These are phyloP conservation scores for Lordiphosa fenestrarum DNA, from an alignment of 2,888 invertebrate species.

Conservation along the genomic window DNA sequence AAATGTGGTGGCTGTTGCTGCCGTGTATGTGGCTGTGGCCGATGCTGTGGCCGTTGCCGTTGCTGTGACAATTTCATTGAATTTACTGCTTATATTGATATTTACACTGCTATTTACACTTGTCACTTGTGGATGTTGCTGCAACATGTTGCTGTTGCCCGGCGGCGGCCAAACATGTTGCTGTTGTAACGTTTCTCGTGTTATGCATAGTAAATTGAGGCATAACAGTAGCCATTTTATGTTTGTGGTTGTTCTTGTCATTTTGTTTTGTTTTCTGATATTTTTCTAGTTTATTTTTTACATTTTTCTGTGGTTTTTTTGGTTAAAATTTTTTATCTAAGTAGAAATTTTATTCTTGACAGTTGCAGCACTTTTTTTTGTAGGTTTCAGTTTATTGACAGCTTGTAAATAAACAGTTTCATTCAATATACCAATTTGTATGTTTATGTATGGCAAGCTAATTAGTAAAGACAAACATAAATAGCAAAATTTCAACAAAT, in stretches of 20 bases:
- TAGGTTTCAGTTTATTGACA: constrained; percentile 44
- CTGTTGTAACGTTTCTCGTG: constrained; percentile 45
- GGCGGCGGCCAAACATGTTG: constrained; percentile 31
- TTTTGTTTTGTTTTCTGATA: constrained; percentile 45
- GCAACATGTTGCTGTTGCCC: constrained; percentile 58
- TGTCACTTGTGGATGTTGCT: constrained; percentile 44
- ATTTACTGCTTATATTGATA: constrained; percentile 66
- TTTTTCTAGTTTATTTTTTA: constrained; percentile 45
- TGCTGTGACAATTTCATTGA: constrained; percentile 71
- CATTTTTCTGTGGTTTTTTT: constrained; percentile 37
- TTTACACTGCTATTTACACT: constrained; percentile 75
- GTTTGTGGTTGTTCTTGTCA: constrained; percentile 45
- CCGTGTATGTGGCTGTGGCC: constrained; percentile 26
- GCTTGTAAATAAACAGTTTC: constrained; percentile 61
- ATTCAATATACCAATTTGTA: constrained; percentile 15
- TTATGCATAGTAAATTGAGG: constrained; percentile 62
- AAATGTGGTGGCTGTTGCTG: constrained; percentile 1
- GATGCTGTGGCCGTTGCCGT: constrained; percentile 37
- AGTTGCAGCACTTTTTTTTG: constrained; percentile 16
- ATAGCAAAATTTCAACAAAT: constrained; percentile 38
- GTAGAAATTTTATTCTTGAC: background rate
- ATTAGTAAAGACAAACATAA: constrained; percentile 37
- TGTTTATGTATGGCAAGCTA: constrained; percentile 26
- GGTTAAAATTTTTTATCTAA: constrained; percentile 1
- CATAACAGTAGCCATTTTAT: constrained; percentile 55